Base-by-base conservation (phyloP, 2,888 invertebrate genomes). In the Orgyia antiqua region DNA sequence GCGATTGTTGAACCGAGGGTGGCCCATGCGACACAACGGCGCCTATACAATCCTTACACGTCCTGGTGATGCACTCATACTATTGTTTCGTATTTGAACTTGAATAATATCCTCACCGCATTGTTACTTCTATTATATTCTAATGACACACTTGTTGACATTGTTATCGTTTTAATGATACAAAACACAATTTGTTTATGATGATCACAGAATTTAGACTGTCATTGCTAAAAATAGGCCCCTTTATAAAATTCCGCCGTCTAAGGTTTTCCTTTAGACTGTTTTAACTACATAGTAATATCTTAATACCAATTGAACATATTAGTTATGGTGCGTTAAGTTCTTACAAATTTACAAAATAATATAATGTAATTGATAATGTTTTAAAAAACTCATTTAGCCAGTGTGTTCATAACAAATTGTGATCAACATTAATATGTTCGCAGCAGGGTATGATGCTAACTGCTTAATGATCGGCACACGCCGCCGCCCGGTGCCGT, bases 391-490 rank as follows among this genome's bases (percentile, higher is more conserved):
- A n/a, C n/a, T n/a, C n/a, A n/a, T n/a, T n/a, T n/a, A n/a, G n/a
- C n/a, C n/a, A n/a, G n/a, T n/a, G n/a, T n/a, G n/a, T n/a, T n/a
- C n/a, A n/a, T n/a, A n/a, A n/a, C n/a, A n/a, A n/a, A n/a, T n/a
- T n/a, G n/a, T n/a, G n/a, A n/a, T n/a, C n/a, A n/a, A n/a, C n/a
- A n/a, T n/a, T n/a, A n/a, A n/a, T n/a, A n/a, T n/a, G n/a, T n/a
- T n/a, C n/a, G n/a, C n/a, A n/a, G n/a, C 48, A 46, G 43, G 53
- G 39, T 30, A 27, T 40, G 39, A 36, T 23, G 11, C 62, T 62
- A 70, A 70, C 68, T 48, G 65, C 57, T 58, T 74, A 78, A 80
- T 73, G 71, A 67, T 50, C 58, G 73, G 68, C 79, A 72, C 78
- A 69, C 76, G 76, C 58, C 48, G 36, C 52, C 75, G 72, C 59